Evolutionary conservation across 2,797 vertebrate species (phyloP).

Genomic region (Periparus ater): DNA sequence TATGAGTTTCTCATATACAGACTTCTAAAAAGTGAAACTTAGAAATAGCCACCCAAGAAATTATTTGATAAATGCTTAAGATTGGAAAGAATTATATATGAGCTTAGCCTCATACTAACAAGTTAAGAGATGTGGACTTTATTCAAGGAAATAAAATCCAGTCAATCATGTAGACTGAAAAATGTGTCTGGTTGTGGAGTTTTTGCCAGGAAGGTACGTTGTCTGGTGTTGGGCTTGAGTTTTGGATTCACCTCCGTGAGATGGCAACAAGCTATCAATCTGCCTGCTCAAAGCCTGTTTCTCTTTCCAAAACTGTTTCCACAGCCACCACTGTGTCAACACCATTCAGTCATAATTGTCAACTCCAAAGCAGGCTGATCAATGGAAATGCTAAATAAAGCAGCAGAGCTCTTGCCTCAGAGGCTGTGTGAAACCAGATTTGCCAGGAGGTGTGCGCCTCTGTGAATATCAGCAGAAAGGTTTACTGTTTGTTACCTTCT

Average conservation of each 20-base stretch:
- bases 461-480: not conserved
- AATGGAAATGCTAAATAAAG: slow-evolving; percentile 51
- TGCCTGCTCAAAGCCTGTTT: slow-evolving; percentile 6
- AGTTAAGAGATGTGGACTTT: not conserved
- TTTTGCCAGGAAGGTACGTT: not conserved
- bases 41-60: not conserved
- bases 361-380: slow-evolving; percentile 17
- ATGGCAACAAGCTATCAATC: slow-evolving; percentile 11
- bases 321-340: not conserved
- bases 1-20: not conserved
- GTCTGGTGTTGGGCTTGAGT: not conserved
- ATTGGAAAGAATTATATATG: not conserved
- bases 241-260: not conserved
- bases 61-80: not conserved
- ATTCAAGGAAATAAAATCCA: not conserved
- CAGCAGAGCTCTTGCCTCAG: not conserved
- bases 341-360: not conserved
- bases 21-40: not conserved
- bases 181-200: not conserved
- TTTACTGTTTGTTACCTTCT: not conserved
- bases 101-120: not conserved
- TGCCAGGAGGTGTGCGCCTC: not conserved
- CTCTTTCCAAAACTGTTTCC: not conserved
- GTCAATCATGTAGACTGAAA: not conserved
- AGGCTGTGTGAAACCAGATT: not conserved